These are phyloP conservation scores for Crossaster papposus DNA, from an alignment of 53 echinoderm and acorn worm species.

Conservation along the genomic window DNA sequence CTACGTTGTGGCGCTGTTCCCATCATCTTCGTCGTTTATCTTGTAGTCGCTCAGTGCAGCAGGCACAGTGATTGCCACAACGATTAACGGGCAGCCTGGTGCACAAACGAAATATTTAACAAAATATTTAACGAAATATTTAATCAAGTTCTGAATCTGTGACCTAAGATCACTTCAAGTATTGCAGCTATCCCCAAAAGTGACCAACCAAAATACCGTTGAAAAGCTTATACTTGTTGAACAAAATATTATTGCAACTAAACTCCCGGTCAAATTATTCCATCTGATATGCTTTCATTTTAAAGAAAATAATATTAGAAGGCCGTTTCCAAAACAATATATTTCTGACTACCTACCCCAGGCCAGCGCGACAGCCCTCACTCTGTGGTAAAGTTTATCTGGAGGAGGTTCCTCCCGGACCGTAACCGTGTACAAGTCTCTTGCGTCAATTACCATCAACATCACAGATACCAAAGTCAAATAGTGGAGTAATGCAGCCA, in stretches of 20 bases:
- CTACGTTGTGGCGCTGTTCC: background rate
- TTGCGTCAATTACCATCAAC: constrained; percentile 82
- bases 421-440: constrained; percentile 66
- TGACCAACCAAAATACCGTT: no score
- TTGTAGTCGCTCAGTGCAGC: background rate
- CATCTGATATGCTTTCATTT: no score
- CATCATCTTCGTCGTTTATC: background rate
- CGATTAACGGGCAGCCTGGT: background rate
- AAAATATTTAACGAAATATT: background rate
- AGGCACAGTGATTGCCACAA: background rate
- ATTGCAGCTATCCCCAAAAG: no score
- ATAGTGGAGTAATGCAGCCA: constrained; percentile 81
- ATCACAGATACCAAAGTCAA: constrained; percentile 68
- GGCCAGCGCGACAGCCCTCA: constrained; percentile 60
- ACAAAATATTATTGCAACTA: no score
- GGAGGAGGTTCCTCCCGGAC: constrained; percentile 63
- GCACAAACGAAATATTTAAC: background rate
- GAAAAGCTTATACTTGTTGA: no score
- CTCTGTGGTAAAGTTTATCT: constrained; percentile 51
- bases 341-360: constrained; percentile 67
- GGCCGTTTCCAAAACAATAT: background rate
- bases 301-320: no score
- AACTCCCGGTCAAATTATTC: no score
- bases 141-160: no score
- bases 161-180: no score